Evolutionary conservation across 2,888 invertebrate species (phyloP).

Genomic region (Salpingus planirostris): DNA sequence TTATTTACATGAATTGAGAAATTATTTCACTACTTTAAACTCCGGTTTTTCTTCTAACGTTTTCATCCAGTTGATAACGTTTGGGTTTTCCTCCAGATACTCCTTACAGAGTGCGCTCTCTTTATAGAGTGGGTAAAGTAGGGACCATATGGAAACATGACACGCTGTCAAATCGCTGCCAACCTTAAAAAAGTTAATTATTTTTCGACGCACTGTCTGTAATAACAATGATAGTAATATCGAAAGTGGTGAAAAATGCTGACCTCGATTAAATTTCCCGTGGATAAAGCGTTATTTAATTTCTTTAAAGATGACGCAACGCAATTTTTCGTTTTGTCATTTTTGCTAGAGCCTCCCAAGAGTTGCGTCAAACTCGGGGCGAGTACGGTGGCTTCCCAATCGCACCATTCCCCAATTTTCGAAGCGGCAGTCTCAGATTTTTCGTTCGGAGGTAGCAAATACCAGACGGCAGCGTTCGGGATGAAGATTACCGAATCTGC

Average conservation of each 20-base stretch:
- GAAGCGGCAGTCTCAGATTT: conserved; percentile 32
- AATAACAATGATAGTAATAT: too few species aligned
- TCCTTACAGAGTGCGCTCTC: conserved; percentile 50
- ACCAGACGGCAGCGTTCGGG: conserved; percentile 60
- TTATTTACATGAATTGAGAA: conserved; percentile 35
- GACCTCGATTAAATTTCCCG: too few species aligned
- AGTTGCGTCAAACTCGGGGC: conserved; percentile 49
- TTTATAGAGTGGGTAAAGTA: conserved; percentile 55
- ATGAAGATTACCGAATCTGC: conserved; percentile 58
- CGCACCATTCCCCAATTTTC: conserved; percentile 50
- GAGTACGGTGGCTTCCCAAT: conserved; percentile 56
- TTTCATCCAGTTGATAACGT: conserved; percentile 54
- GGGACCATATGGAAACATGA: conserved; percentile 66
- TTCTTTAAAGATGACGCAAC: conserved; percentile 49
- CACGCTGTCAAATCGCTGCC: conserved; percentile 57
- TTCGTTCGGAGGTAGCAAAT: conserved; percentile 52
- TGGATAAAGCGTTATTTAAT: conserved; percentile 48
- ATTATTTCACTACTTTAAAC: conserved; percentile 32
- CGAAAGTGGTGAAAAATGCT: too few species aligned
- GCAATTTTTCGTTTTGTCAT: conserved; percentile 49
- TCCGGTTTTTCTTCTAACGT: conserved; percentile 45
- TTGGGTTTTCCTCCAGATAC: conserved; percentile 46
- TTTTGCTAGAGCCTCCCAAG: conserved; percentile 43
- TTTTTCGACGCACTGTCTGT: too few species aligned
- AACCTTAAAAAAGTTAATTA: conserved; percentile 14